A percentile compares a stretch with the other conserved stretches of the same genome.
phyloP scores from a whole-genome alignment of 2,113 vertebrate species.

The Acrocephalus arundinaceus region DNA sequence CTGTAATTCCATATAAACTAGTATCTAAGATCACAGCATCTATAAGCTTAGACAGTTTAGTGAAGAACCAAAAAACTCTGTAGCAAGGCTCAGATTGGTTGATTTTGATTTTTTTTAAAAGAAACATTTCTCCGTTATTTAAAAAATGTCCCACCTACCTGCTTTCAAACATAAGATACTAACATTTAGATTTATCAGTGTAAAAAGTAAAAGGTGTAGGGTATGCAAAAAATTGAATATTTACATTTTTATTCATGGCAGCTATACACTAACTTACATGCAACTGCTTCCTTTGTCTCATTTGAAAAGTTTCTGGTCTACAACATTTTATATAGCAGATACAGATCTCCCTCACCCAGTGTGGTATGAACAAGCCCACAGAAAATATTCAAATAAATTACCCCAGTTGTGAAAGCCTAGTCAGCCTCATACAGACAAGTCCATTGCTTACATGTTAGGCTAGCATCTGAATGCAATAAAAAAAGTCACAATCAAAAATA shows the following conservation, averaged over 20 bases:
- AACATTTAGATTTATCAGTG: background rate
- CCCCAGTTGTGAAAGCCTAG: background rate
- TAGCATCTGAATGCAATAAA: background rate
- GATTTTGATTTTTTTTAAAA: background rate
- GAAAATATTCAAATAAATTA: background rate
- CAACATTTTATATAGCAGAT: background rate
- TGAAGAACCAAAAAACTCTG: background rate
- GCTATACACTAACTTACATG: background rate
- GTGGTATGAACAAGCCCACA: background rate
- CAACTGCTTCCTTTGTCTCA: background rate
- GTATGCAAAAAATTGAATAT: background rate
- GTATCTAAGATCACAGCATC: background rate
- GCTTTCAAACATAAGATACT: background rate
- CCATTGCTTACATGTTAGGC: background rate
- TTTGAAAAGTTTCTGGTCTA: background rate
- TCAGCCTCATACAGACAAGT: background rate
- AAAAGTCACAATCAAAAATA: background rate
- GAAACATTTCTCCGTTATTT: background rate
- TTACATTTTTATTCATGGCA: background rate
- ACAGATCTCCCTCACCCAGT: background rate
- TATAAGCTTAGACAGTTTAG: background rate
- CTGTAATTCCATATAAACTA: background rate
- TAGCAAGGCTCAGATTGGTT: background rate
- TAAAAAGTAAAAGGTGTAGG: background rate
- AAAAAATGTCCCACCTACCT: background rate